phyloP scores from a whole-genome alignment of 1,140 invertebrate genomes.

The Saccostrea glomerata region DNA sequence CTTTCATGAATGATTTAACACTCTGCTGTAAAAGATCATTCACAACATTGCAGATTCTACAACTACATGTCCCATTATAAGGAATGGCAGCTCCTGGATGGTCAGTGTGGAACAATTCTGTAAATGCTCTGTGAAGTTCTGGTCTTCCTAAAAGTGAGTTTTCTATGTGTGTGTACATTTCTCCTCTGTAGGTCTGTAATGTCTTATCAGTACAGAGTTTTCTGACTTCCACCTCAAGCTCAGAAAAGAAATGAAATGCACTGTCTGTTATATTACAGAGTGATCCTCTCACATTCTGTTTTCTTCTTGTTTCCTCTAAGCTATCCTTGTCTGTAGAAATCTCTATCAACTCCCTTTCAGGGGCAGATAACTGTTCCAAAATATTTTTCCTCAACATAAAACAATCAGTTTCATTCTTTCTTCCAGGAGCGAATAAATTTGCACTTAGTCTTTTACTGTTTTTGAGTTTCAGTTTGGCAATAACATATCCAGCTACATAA shows the following conservation, averaged over 20 bases:
- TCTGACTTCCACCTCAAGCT: slow-evolving; percentile 1
- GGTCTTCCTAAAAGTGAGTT: background rate
- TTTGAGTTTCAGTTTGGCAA: slow-evolving; percentile 41
- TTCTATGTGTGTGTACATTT: background rate
- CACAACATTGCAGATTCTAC: background rate
- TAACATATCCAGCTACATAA: slow-evolving; percentile 45
- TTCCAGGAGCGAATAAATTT: background rate
- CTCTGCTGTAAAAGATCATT: no score
- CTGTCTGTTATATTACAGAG: slow-evolving; percentile 31
- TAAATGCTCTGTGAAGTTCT: background rate
- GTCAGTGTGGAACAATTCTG: background rate
- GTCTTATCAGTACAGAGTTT: background rate
- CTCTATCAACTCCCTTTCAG: background rate
- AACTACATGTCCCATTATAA: slow-evolving; percentile 12
- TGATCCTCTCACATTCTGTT: slow-evolving; percentile 42
- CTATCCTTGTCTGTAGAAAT: background rate
- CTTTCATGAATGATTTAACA: slow-evolving; percentile 36
- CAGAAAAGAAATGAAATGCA: slow-evolving; percentile 32
- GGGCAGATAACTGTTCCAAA: background rate
- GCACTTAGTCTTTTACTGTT: slow-evolving; percentile 9
- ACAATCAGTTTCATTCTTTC: background rate
- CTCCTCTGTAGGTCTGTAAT: slow-evolving; percentile 35
- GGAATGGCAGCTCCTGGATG: background rate
- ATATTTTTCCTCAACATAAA: background rate
- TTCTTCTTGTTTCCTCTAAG: slow-evolving; percentile 42